Evolutionary conservation across 2,888 invertebrate species (phyloP).

Genomic region (Netelia melanura): DNA sequence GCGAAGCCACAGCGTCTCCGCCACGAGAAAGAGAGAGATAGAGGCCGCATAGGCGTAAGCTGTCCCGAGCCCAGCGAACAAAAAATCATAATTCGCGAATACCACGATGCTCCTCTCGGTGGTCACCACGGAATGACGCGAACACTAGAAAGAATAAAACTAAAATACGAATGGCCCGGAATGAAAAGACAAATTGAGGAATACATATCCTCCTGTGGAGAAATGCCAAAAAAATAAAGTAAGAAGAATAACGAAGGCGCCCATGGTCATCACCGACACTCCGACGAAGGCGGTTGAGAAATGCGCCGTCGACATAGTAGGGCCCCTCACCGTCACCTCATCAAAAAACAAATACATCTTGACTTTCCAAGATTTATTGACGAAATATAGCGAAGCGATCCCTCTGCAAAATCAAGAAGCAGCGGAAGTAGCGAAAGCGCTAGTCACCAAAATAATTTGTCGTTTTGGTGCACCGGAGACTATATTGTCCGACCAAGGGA

Average conservation of each 20-base stretch:
- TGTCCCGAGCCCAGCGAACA: too few species aligned
- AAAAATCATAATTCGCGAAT: too few species aligned
- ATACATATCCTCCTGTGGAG: constrained; percentile 33
- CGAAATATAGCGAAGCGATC: constrained; percentile 12
- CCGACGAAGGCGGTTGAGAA: constrained; percentile 56
- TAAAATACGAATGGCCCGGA: constrained; percentile 70
- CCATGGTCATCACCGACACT: constrained; percentile 64
- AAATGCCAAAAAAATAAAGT: constrained; percentile 62
- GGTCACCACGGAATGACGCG: too few species aligned
- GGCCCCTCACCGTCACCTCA: too few species aligned
- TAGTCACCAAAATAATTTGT: constrained; percentile 55
- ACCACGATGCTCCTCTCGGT: too few species aligned
- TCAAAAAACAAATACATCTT: too few species aligned
- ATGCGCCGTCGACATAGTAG: background rate
- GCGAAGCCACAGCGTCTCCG: too few species aligned
- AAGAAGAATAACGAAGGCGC: constrained; percentile 39
- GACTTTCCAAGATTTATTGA: too few species aligned
- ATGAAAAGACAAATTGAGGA: constrained; percentile 49
- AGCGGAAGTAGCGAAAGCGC: constrained; percentile 9
- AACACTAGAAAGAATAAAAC: too few species aligned
- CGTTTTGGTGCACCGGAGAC: constrained; percentile 68
- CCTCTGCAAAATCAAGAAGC: too few species aligned
- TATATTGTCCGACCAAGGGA: constrained; percentile 68
- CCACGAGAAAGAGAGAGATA: too few species aligned
- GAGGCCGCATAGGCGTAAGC: too few species aligned